Evolutionary conservation across 2,888 invertebrate species (phyloP).

Genomic region (Aproaerema taeniolella): DNA sequence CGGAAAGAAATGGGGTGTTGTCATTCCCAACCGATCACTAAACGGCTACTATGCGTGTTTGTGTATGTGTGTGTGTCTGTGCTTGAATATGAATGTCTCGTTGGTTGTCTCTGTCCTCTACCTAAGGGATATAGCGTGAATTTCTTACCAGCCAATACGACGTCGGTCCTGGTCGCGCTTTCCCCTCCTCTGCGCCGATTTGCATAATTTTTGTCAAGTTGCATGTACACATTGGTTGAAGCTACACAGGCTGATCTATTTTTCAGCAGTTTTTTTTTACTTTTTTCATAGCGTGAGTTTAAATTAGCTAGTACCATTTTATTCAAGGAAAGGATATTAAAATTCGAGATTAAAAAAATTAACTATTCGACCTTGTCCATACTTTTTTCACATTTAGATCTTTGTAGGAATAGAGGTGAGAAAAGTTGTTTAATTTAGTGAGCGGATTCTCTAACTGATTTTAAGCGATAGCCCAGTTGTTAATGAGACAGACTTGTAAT

Average conservation of each 20-base stretch:
- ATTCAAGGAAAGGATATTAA: background rate
- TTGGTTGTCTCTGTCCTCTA: no score
- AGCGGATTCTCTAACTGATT: no score
- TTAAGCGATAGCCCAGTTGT: no score
- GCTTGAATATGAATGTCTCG: background rate
- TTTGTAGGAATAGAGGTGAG: no score
- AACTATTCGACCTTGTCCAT: background rate
- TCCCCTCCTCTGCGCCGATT: conserved; percentile 23
- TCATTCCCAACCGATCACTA: background rate
- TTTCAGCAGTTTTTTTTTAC: no score
- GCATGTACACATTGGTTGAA: background rate
- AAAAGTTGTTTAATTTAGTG: no score
- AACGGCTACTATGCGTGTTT: background rate
- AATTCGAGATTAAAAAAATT: background rate
- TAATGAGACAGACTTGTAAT: no score
- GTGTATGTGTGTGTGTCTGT: background rate
- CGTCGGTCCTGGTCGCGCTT: no score
- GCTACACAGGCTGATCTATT: no score
- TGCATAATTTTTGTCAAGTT: conserved; percentile 20
- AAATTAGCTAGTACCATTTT: background rate
- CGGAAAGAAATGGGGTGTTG: no score
- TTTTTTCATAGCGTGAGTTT: conserved; percentile 24
- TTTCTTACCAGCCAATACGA: no score
- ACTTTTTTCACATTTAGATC: background rate
- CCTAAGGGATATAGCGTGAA: no score